phyloP scores from a whole-genome alignment of 1,140 invertebrate genomes.

The Neodiprion virginianus region DNA sequence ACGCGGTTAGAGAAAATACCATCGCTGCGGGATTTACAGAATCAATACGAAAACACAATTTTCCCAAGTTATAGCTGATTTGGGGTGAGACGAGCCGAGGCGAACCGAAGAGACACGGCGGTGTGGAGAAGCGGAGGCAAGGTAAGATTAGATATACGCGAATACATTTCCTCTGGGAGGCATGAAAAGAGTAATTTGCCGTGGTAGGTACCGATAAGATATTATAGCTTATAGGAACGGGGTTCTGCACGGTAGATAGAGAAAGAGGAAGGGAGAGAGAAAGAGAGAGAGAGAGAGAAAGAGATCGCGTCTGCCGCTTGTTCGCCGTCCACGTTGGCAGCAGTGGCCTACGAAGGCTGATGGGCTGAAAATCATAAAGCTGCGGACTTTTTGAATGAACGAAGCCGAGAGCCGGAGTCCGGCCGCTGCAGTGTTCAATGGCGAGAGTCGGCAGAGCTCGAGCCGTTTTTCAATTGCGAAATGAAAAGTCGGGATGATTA shows the following conservation, averaged over 20 bases:
- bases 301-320: slow-evolving; percentile 29
- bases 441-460: not conserved
- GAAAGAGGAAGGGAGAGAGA: slow-evolving; percentile 27
- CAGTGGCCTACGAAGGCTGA: not conserved
- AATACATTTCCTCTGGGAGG: slow-evolving; percentile 2
- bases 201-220: slow-evolving; percentile 14
- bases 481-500: not conserved
- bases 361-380: not conserved
- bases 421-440: not conserved
- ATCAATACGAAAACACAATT: too few species aligned
- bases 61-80: too few species aligned
- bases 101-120: too few species aligned
- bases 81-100: too few species aligned
- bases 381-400: not conserved
- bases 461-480: not conserved
- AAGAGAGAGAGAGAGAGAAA: slow-evolving; percentile 27
- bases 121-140: not conserved
- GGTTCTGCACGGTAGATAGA: slow-evolving; percentile 11
- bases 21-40: too few species aligned
- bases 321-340: slow-evolving; percentile 13
- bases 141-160: not conserved
- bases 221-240: slow-evolving; percentile 32
- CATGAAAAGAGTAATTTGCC: slow-evolving; percentile 24
- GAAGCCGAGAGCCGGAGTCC: not conserved
- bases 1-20: too few species aligned